Conservation (phyloP, 2,888 invertebrate genomes). For the Cataglyphis albicans region DNA sequence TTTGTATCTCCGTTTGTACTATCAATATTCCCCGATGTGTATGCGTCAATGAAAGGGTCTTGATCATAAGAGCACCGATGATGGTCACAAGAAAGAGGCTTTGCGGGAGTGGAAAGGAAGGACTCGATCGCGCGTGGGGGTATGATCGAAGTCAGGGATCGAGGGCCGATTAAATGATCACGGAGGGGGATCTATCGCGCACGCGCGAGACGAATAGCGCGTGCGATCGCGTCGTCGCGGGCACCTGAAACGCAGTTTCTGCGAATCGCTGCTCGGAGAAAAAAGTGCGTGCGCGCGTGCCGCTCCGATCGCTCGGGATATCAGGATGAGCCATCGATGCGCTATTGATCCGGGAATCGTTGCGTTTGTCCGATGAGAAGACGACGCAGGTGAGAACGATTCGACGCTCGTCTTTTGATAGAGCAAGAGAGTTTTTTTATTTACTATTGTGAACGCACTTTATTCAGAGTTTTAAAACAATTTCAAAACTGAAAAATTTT, state of each 20-base stretch:
- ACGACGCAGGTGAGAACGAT: conserved; percentile 65
- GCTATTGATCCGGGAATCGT: conserved; percentile 39
- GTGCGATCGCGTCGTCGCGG: conserved; percentile 68
- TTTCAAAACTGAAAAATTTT: not conserved
- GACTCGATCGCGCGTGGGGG: conserved; percentile 17
- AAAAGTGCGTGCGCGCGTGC: conserved; percentile 79
- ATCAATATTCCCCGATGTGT: not conserved
- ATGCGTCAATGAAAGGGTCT: not conserved
- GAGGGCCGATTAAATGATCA: conserved; percentile 30
- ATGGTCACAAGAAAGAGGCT: conserved; percentile 1
- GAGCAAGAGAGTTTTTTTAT: not conserved
- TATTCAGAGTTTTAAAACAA: not conserved
- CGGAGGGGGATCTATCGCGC: conserved; percentile 65
- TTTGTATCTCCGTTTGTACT: not conserved
- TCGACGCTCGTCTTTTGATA: not conserved
- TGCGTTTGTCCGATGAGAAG: conserved; percentile 61
- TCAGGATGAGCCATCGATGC: conserved; percentile 43
- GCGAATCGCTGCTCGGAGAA: conserved; percentile 83
- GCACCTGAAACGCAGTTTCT: conserved; percentile 85
- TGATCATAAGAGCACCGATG: not conserved
- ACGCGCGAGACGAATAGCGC: conserved; percentile 73
- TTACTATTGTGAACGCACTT: not conserved
- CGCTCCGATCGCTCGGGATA: conserved; percentile 64
- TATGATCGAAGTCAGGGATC: conserved; percentile 53
- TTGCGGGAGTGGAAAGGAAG: conserved; percentile 26